Evolutionary conservation across 1,140 invertebrate species (phyloP).

Genomic region (Papilio aristodemus): DNA sequence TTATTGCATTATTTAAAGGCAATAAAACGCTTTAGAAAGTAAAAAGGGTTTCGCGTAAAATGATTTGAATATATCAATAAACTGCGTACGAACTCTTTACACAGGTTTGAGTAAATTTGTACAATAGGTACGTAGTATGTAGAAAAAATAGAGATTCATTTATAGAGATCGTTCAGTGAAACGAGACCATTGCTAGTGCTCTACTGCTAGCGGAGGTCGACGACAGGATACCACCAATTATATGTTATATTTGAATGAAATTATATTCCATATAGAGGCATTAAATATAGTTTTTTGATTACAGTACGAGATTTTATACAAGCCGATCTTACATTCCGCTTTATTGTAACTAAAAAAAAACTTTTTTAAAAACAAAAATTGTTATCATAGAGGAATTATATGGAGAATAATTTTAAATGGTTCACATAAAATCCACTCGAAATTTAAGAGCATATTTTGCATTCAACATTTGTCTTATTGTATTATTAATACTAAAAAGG

Average conservation of each 20-base stretch:
- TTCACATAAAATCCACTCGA: slow-evolving; percentile 2
- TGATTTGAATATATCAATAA: slow-evolving; percentile 55
- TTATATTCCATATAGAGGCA: slow-evolving; percentile 6
- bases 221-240: slow-evolving; percentile 1
- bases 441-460: not conserved
- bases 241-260: slow-evolving; percentile 21
- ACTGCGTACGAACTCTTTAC: slow-evolving; percentile 74
- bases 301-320: not conserved
- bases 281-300: not conserved
- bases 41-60: slow-evolving; percentile 28
- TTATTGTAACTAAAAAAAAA: too few relatives aligned
- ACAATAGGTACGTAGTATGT: slow-evolving; percentile 76
- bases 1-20: slow-evolving; percentile 34
- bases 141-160: slow-evolving; percentile 80
- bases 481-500: slow-evolving; percentile 18
- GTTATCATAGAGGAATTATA: too few relatives aligned
- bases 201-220: slow-evolving; percentile 12
- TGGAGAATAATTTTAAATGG: not conserved
- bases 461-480: slow-evolving; percentile 8
- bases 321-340: not conserved
- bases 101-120: slow-evolving; percentile 76
- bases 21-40: slow-evolving; percentile 33
- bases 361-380: too few relatives aligned
- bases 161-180: slow-evolving; percentile 77
- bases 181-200: slow-evolving; percentile 70